Percentiles rank a stretch among this genome's conserved stretches.
These are phyloP conservation scores for Drosophila auraria DNA, from an alignment of 1,140 invertebrate species.

Conservation along the genomic window DNA sequence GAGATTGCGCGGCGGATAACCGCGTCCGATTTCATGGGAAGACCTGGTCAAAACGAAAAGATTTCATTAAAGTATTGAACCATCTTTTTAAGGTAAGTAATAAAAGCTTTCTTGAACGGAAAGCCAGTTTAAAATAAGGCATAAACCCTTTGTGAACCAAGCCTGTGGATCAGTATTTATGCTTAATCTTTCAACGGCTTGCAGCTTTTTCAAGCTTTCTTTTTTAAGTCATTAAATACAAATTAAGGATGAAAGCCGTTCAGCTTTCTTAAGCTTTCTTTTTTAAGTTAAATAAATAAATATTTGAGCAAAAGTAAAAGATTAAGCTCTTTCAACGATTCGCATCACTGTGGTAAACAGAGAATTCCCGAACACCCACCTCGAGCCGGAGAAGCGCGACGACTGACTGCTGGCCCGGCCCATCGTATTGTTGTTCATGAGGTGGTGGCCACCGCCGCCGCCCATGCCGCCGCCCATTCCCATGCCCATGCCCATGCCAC, in stretches of 20 bases:
- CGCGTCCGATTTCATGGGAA: slow-evolving; percentile 88
- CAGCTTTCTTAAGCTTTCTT: too few relatives aligned
- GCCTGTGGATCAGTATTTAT: neutral
- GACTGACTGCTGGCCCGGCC: slow-evolving; percentile 83
- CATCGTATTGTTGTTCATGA: slow-evolving; percentile 85
- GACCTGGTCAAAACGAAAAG: slow-evolving; percentile 85
- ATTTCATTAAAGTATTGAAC: neutral
- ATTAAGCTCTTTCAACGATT: neutral
- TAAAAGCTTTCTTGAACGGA: neutral
- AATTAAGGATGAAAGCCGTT: too few relatives aligned
- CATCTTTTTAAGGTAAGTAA: neutral
- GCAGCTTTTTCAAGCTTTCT: too few relatives aligned
- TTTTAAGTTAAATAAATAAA: neutral
- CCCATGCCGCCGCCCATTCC: slow-evolving; percentile 51
- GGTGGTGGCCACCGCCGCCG: slow-evolving; percentile 76
- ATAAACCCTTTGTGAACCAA: too few relatives aligned
- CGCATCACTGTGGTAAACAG: neutral
- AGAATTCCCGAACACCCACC: slow-evolving; percentile 66
- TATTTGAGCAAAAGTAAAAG: too few relatives aligned
- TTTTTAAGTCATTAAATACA: neutral
- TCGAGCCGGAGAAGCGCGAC: slow-evolving; percentile 85
- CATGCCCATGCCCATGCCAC: slow-evolving; percentile 59
- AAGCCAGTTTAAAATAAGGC: neutral
- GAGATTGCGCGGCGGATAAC: slow-evolving; percentile 87
- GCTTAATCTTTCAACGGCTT: neutral